These are phyloP conservation scores for Microcebus lehilahytsara DNA, from an alignment of 2,113 vertebrate genomes.

Conservation along the genomic window DNA sequence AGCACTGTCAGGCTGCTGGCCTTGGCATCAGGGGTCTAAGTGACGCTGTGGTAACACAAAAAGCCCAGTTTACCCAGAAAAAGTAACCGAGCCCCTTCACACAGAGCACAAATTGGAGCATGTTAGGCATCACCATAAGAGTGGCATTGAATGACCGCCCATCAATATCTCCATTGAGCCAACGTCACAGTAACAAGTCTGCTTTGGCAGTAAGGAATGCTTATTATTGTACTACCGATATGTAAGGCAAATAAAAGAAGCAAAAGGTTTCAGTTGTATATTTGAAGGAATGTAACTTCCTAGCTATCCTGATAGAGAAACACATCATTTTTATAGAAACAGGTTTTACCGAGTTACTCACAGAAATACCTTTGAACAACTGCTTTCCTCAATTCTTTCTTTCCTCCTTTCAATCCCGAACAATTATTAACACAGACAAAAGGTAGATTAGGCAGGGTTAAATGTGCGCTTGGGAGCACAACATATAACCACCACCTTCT, in stretches of 20 bases:
- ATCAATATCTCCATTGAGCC: neutral
- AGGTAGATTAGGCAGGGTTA: neutral
- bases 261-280: neutral
- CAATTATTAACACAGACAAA: neutral
- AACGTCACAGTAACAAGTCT: neutral
- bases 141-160: neutral
- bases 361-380: neutral
- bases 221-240: slow-evolving; percentile 25
- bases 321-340: neutral
- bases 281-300: slow-evolving; percentile 39
- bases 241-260: neutral
- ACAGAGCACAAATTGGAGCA: neutral
- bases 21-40: neutral
- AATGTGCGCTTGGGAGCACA: neutral
- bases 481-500: neutral
- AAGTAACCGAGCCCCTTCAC: slow-evolving; percentile 45
- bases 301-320: neutral
- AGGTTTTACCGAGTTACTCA: neutral
- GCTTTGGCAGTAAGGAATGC: neutral
- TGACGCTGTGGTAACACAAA: neutral
- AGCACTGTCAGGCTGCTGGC: neutral
- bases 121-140: neutral
- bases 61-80: neutral
- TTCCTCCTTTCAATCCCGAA: neutral
- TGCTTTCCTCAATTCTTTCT: neutral